Conservation (phyloP, 2,113 vertebrate species). For the Dicentrarchus labrax region DNA sequence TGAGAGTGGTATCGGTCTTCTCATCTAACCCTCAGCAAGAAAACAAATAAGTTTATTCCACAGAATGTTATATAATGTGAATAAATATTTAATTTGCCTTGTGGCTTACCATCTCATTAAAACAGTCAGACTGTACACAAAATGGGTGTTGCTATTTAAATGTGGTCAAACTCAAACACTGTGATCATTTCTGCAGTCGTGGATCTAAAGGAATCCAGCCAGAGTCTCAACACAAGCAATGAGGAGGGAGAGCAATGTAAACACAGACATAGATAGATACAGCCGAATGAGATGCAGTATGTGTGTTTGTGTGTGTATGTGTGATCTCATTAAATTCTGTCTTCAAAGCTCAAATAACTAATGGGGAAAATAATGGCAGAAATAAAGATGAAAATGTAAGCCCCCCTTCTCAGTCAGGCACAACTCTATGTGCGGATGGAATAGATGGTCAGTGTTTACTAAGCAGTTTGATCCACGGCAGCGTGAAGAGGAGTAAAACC, state of each 20-base stretch:
- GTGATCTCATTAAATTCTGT: slow-evolving; percentile 42
- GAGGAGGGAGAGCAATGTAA: background rate
- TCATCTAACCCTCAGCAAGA: background rate
- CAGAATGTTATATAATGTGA: background rate
- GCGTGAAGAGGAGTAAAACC: background rate
- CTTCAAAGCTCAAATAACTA: slow-evolving; percentile 42
- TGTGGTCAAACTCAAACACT: background rate
- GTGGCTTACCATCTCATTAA: background rate
- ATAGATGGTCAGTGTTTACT: slow-evolving; percentile 26
- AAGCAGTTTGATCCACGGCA: slow-evolving; percentile 20
- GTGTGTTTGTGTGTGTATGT: slow-evolving; percentile 32
- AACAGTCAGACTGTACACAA: background rate
- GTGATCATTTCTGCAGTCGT: background rate
- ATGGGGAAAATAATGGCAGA: slow-evolving; percentile 12
- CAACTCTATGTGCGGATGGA: background rate
- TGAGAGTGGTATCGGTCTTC: background rate
- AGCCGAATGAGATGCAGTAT: slow-evolving; percentile 29
- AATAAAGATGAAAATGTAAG: slow-evolving; percentile 25
- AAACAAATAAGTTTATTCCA: background rate
- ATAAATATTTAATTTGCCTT: background rate
- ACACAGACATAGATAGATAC: slow-evolving; percentile 5
- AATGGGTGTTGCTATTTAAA: background rate
- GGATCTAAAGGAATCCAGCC: background rate
- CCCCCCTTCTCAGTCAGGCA: background rate
- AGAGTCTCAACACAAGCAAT: background rate